A percentile compares a stretch with the other conserved stretches of the same genome.
Evolutionary conservation across 2,113 vertebrate genomes (phyloP).

Genomic region (Zosterops pallidus): DNA sequence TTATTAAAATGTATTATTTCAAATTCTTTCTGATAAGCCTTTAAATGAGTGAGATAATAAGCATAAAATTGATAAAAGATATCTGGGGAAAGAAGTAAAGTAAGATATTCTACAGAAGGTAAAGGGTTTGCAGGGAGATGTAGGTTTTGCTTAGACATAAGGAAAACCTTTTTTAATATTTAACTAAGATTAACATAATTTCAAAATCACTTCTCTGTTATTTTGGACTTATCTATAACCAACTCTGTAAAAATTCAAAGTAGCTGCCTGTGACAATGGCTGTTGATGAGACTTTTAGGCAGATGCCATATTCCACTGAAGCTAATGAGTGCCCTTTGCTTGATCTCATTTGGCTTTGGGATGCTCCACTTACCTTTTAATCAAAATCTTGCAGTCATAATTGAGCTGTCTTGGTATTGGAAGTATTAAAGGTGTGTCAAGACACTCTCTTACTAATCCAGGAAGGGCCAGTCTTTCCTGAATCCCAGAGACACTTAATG

Average conservation of each 20-base stretch:
- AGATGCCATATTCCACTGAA: neutral
- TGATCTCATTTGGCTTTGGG: constrained; percentile 54
- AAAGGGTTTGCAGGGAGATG: neutral
- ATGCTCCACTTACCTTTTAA: constrained; percentile 63
- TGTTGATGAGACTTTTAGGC: neutral
- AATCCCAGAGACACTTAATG: constrained; percentile 54
- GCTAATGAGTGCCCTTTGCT: neutral
- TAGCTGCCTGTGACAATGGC: neutral
- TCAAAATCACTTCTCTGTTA: neutral
- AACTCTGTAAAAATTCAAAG: neutral
- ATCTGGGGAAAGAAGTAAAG: neutral
- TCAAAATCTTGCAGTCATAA: constrained; percentile 58
- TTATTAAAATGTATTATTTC: neutral
- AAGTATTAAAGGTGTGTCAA: constrained; percentile 59
- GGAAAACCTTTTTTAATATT: neutral
- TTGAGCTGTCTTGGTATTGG: constrained; percentile 60
- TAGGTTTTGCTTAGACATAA: neutral
- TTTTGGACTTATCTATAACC: neutral
- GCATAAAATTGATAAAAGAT: neutral
- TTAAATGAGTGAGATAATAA: neutral
- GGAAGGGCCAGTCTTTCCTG: constrained; percentile 53
- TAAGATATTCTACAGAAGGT: neutral
- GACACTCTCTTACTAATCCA: constrained; percentile 22
- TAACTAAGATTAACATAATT: neutral
- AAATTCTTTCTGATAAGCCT: neutral